Conservation (phyloP, 1,140 invertebrate genomes). For the Drosophila obscura region DNA sequence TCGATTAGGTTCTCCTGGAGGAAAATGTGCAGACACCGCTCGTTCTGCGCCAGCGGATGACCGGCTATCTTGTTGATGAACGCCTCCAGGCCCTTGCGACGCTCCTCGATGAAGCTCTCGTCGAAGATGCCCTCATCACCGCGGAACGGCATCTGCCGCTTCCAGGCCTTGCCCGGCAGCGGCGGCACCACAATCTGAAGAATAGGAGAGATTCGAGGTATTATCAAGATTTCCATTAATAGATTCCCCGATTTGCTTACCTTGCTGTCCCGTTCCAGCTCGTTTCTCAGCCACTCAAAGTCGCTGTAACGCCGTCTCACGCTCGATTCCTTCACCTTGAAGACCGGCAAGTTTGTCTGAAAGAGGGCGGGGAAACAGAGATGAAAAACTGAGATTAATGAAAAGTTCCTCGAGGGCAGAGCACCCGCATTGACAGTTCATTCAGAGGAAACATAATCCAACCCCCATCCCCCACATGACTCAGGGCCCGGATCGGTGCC, state of each 20-base stretch:
- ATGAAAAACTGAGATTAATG: background rate
- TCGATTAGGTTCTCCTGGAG: constrained; percentile 98
- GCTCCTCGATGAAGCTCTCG: constrained; percentile 99
- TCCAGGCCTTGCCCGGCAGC: constrained; percentile 98
- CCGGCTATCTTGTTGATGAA: constrained; percentile 99
- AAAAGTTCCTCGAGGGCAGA: no score
- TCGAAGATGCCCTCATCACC: constrained; percentile 99
- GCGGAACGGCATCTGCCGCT: constrained; percentile 98
- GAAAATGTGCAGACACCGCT: constrained; percentile 99
- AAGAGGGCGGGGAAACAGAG: constrained; percentile 85
- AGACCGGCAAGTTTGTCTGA: constrained; percentile 99
- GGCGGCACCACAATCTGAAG: constrained; percentile 97
- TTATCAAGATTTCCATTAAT: background rate
- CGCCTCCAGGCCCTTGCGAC: constrained; percentile 98
- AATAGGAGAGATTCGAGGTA: no score
- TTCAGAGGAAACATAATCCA: background rate
- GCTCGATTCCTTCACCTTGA: constrained; percentile 99
- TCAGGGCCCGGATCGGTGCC: constrained; percentile 43
- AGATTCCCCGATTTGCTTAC: constrained; percentile 85
- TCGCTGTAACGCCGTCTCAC: constrained; percentile 99
- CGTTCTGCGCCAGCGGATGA: constrained; percentile 99
- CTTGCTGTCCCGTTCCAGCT: constrained; percentile 99
- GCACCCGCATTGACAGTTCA: no score
- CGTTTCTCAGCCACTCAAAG: constrained; percentile 99
- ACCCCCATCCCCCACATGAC: constrained; percentile 36